These are phyloP conservation scores for Tarsius wallacei DNA, from an alignment of 2,797 vertebrate species.

Conservation along the genomic window DNA sequence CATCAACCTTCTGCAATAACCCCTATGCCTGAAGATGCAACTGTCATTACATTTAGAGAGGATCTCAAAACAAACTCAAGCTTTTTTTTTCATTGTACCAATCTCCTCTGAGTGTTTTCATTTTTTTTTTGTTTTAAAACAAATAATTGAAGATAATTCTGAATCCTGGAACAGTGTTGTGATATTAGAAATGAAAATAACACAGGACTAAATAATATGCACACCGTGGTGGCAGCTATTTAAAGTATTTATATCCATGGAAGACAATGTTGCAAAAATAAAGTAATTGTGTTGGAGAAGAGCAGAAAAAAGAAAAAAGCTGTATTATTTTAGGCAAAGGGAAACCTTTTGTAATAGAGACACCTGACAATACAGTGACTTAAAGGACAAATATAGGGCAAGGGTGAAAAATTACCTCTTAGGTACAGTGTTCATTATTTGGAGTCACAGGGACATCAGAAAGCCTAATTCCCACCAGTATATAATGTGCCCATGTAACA, in stretches of 20 bases:
- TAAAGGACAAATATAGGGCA: background rate
- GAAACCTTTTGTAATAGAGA: background rate
- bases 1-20: background rate
- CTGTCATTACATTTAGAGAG: background rate
- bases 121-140: conserved; percentile 41
- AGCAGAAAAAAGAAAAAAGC: conserved; percentile 23
- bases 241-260: background rate
- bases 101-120: background rate
- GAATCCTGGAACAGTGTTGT: background rate
- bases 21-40: background rate
- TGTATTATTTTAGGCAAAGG: background rate
- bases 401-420: no score
- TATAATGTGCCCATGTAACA: no score
- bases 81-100: background rate
- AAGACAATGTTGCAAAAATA: background rate
- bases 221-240: background rate
- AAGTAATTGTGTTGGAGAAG: background rate
- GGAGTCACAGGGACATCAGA: no score
- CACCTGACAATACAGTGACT: background rate
- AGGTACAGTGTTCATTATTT: no score
- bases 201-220: background rate
- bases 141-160: conserved; percentile 37
- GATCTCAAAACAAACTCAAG: background rate
- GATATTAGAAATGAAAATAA: conserved; percentile 18
- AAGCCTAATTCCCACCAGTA: no score